phyloP scores from a whole-genome alignment of 2,113 vertebrate species.

The Heliornis fulica region DNA sequence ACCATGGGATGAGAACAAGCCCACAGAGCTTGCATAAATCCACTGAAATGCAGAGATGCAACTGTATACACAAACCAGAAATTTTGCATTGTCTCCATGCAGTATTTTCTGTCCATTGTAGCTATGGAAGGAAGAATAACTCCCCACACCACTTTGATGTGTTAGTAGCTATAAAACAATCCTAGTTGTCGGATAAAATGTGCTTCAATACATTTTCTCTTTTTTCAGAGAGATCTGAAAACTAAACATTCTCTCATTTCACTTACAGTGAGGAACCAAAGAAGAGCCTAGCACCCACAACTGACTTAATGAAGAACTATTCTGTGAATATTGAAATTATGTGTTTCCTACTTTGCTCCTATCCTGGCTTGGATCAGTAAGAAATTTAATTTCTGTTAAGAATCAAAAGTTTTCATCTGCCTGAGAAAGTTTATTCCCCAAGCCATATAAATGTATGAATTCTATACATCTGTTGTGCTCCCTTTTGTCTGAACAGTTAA shows the following conservation, averaged over 20 bases:
- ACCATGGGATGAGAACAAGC: not conserved
- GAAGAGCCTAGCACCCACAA: not conserved
- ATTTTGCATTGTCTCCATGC: not conserved
- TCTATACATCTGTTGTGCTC: not conserved
- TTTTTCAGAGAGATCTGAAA: not conserved
- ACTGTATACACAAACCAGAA: not conserved
- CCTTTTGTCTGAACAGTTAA: conserved; percentile 36
- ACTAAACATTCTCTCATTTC: not conserved
- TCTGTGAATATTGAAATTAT: conserved; percentile 39
- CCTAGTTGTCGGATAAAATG: not conserved
- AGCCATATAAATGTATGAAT: not conserved
- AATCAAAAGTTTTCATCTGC: conserved; percentile 22
- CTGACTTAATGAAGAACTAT: not conserved
- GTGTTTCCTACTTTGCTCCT: conserved; percentile 13
- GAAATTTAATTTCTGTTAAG: conserved; percentile 35
- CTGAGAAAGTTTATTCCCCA: not conserved
- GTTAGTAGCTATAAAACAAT: not conserved
- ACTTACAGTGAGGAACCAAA: conserved; percentile 14
- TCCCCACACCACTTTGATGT: not conserved
- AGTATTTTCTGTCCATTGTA: not conserved
- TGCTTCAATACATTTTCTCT: not conserved
- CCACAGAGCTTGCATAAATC: not conserved
- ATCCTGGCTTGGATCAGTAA: conserved; percentile 16
- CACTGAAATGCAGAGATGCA: not conserved
- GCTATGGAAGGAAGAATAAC: not conserved